Evolutionary conservation across 2,888 invertebrate species (phyloP).

Genomic region (Calameuta filiformis): DNA sequence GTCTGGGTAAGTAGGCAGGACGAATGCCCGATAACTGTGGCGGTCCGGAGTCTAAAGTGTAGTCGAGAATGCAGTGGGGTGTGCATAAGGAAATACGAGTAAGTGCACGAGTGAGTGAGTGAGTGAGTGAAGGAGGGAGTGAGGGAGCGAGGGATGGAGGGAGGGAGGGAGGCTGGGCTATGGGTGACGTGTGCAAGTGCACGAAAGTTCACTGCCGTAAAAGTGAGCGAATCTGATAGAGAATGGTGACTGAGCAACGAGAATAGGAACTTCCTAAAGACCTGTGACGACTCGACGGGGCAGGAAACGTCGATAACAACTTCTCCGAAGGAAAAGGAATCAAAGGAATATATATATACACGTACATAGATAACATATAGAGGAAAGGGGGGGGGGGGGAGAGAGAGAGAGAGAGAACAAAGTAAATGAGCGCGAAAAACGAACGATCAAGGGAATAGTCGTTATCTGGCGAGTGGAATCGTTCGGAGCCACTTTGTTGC

Average conservation of each 20-base stretch:
- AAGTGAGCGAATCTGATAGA: not conserved
- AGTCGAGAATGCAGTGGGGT: not conserved
- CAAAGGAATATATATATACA: not conserved
- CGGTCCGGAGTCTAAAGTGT: not conserved
- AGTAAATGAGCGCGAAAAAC: constrained; percentile 13
- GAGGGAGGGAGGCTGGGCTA: not conserved
- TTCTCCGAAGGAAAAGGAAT: not conserved
- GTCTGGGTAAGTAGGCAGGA: not conserved
- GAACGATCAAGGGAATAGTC: not conserved
- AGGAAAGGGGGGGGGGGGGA: not conserved
- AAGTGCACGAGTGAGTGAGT: not conserved
- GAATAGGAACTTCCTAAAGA: constrained; percentile 10
- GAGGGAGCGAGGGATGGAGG: too few relatives aligned
- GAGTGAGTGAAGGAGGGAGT: too few relatives aligned
- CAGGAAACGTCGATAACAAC: constrained; percentile 32
- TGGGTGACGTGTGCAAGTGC: not conserved
- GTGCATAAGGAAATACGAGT: not conserved
- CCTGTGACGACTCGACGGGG: constrained; percentile 20
- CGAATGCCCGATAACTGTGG: not conserved
- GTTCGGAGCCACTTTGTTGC: not conserved
- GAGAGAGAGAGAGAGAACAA: not conserved
- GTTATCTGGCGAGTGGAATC: not conserved
- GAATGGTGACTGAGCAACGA: not conserved
- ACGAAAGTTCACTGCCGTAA: not conserved
- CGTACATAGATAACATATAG: not conserved